These are phyloP conservation scores for Neopipo cinnamomea DNA, from an alignment of 2,113 vertebrate genomes.

Conservation along the genomic window DNA sequence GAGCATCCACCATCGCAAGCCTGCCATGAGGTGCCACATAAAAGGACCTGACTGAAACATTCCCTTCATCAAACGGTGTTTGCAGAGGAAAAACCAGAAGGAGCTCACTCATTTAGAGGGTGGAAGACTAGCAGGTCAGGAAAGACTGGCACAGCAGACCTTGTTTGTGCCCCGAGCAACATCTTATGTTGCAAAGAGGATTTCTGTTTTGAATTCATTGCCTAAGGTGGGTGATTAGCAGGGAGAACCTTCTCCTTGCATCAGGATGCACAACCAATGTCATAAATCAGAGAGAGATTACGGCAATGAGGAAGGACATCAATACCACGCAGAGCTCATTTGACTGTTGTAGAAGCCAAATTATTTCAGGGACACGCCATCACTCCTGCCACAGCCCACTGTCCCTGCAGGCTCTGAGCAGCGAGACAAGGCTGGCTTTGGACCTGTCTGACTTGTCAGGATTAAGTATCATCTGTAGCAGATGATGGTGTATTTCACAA, in stretches of 20 bases:
- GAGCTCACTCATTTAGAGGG: not conserved
- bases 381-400: not conserved
- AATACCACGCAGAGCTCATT: slow-evolving; percentile 40
- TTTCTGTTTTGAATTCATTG: slow-evolving; percentile 13
- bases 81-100: not conserved
- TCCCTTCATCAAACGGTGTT: not conserved
- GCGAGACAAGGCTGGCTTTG: not conserved
- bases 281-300: slow-evolving; percentile 65
- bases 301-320: slow-evolving; percentile 57
- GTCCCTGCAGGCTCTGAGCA: slow-evolving; percentile 10
- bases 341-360: slow-evolving; percentile 48
- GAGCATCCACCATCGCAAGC: not conserved
- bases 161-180: slow-evolving; percentile 3
- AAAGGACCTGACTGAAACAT: not conserved
- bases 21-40: not conserved
- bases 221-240: slow-evolving; percentile 54
- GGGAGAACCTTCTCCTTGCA: slow-evolving; percentile 65
- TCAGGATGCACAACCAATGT: slow-evolving; percentile 56
- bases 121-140: not conserved
- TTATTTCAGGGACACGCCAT: not conserved
- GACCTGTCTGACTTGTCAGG: slow-evolving; percentile 22
- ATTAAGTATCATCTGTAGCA: not conserved
- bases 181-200: not conserved
- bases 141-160: not conserved
- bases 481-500: not conserved